phyloP scores from a whole-genome alignment of 1,140 invertebrate genomes.

The Bombus fervidus region DNA sequence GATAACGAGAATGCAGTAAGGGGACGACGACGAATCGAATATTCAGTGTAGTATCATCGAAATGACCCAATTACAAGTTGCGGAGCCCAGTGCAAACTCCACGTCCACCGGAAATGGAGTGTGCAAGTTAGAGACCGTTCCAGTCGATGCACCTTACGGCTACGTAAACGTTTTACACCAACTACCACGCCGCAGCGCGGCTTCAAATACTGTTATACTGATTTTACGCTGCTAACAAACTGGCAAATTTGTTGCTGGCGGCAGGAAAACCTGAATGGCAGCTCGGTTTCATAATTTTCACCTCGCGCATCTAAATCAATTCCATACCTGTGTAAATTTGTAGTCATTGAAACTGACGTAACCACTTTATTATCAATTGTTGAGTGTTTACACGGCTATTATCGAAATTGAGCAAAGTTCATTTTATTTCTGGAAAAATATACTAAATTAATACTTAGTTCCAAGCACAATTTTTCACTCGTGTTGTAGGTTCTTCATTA shows the following conservation, averaged over 20 bases:
- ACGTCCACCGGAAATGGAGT: conserved; percentile 42
- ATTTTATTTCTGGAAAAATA: neutral
- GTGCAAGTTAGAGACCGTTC: conserved; percentile 47
- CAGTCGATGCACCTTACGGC: conserved; percentile 41
- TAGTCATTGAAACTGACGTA: neutral
- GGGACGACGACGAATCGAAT: conserved; percentile 24
- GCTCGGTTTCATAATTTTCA: neutral
- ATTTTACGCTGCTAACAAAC: conserved; percentile 4
- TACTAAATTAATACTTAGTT: too few relatives aligned
- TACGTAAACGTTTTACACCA: conserved; percentile 42
- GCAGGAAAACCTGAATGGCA: neutral
- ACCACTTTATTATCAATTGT: neutral
- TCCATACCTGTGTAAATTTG: neutral
- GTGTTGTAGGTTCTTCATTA: too few relatives aligned
- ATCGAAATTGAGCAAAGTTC: neutral
- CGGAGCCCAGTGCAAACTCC: conserved; percentile 25
- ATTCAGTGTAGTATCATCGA: conserved; percentile 27
- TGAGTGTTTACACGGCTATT: neutral
- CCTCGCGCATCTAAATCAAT: neutral
- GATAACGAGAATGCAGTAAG: neutral
- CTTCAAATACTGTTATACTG: conserved; percentile 25
- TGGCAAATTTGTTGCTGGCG: neutral
- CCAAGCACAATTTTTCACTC: too few relatives aligned
- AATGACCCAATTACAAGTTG: conserved; percentile 51
- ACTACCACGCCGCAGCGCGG: neutral